phyloP scores from a whole-genome alignment of 2,113 vertebrate genomes.

The Irena cyanogastra region DNA sequence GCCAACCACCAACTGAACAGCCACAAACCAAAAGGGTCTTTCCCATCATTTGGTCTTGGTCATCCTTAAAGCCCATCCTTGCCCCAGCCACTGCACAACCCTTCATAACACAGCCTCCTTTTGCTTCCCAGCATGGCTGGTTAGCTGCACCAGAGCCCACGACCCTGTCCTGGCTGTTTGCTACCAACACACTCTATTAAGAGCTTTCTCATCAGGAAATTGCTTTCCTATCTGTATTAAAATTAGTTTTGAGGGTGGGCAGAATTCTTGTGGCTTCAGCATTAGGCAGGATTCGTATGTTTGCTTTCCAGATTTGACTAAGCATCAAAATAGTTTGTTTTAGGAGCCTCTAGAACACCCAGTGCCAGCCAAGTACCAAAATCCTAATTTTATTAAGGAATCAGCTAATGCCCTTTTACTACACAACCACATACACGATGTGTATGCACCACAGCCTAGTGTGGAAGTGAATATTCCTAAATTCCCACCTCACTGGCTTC shows the following conservation, averaged over 20 bases:
- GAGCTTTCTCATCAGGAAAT: conserved; percentile 12
- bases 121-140: neutral
- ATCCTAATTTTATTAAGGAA: neutral
- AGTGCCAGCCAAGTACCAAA: neutral
- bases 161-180: neutral
- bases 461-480: neutral
- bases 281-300: neutral
- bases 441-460: neutral
- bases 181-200: neutral
- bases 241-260: neutral
- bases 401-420: neutral
- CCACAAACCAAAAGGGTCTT: neutral
- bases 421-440: neutral
- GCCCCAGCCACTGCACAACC: neutral
- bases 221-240: conserved; percentile 2
- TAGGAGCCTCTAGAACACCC: neutral
- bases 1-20: neutral
- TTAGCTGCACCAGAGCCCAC: neutral
- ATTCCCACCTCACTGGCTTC: neutral
- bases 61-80: neutral
- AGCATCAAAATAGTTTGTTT: neutral
- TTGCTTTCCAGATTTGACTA: conserved; percentile 16
- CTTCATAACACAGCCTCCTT: neutral
- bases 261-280: neutral
- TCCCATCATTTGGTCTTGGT: neutral